Percentiles rank a stretch among this genome's conserved stretches.
Conservation (phyloP, 2,797 vertebrate species). For the Geotria australis region DNA sequence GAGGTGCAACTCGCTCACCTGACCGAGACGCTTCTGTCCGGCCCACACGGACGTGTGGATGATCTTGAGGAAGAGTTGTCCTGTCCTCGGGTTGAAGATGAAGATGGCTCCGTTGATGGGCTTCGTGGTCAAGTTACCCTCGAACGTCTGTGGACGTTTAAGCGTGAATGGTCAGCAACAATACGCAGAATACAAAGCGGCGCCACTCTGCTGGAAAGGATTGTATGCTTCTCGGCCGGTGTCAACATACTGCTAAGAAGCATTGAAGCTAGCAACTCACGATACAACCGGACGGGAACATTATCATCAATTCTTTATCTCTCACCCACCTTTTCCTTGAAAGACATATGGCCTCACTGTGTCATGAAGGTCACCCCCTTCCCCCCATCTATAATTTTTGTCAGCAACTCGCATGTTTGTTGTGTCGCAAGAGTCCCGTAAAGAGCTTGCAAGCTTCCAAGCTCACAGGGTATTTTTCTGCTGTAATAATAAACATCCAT, state of each 20-base stretch:
- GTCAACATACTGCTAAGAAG: neutral
- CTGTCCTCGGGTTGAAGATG: slow-evolving; percentile 97
- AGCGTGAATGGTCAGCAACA: neutral
- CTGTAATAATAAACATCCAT: no score
- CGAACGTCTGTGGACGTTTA: slow-evolving; percentile 43
- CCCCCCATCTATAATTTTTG: no score
- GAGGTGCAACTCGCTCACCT: slow-evolving; percentile 17
- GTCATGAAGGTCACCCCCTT: no score
- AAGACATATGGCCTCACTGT: no score
- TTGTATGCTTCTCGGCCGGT: neutral
- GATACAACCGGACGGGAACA: no score
- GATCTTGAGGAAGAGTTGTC: slow-evolving; percentile 96
- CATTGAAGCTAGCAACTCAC: no score
- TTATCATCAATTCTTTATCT: no score
- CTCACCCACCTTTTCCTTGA: no score
- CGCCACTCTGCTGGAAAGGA: neutral
- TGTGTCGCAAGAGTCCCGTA: no score
- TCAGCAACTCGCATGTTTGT: no score
- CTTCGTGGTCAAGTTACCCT: slow-evolving; percentile 96
- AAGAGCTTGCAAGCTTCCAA: no score
- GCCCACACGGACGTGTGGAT: slow-evolving; percentile 99
- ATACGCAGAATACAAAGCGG: neutral
- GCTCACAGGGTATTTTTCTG: no score
- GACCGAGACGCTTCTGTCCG: slow-evolving; percentile 89
- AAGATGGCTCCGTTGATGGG: slow-evolving; percentile 98